Base-by-base conservation (phyloP, 2,113 vertebrate species). In the Centropus unirufus region DNA sequence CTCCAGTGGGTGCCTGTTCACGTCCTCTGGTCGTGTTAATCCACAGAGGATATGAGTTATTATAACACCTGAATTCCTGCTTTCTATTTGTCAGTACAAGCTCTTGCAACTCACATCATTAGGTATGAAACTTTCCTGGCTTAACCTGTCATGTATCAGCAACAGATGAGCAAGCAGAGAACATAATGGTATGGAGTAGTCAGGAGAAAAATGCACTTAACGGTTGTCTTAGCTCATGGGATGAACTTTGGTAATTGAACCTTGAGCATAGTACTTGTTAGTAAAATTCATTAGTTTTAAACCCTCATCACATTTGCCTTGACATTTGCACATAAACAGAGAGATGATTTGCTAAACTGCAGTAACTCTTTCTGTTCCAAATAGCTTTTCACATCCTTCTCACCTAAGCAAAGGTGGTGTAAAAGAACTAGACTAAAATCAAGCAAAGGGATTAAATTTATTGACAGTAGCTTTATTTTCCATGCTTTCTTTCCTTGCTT, bases 281-380 rank as follows among this genome's bases (percentile, higher is more conserved):
- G 44, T 55, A 57, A 72, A 90, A 92, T 52, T 39, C 19, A 75
- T 79, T 72, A 4, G 6, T 72, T 93, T 83, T 76, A 88, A 93
- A 42, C 15, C 24, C 51, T 8, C 22, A 9, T 64, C 69, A 51
- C 10, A 20, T 82, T 63, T 72, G 34, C 67, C 34, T 85, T 68
- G 52, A 36, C 24, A 62, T 15, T 4, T 74, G 29, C n/a, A 72
- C 5, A 11, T 34, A 67, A 81, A 54, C 21, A 78, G 59, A 67
- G 49, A 59, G 14, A 27, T 79, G 52, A 49, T 47, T 55, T 75
- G 27, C 47, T 79, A 75, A 67, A 19, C 22, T 75, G 27, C 52
- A 70, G 32, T 58, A 85, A 87, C 23, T 62, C 54, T 22, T 62
- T 15, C 49, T 46, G 4, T 54, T 78, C n/a, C 70, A 85, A 83